These are phyloP conservation scores for Nycticorax nycticorax DNA, from an alignment of 2,113 vertebrate species.

Conservation along the genomic window DNA sequence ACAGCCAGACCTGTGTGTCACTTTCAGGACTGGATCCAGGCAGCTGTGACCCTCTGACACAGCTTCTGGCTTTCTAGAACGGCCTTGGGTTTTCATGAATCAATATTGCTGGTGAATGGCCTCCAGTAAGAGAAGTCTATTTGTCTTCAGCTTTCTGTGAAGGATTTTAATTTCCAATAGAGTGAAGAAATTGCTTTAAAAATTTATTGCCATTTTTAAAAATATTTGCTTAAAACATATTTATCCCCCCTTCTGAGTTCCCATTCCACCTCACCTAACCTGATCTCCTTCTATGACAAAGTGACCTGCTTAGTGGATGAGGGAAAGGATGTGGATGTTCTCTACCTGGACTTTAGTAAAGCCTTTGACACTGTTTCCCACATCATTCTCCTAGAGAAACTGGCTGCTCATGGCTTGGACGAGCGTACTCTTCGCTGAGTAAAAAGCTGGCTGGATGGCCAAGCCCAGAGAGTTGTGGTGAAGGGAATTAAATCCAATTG, in stretches of 20 bases:
- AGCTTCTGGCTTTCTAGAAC: not conserved
- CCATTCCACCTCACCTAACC: not conserved
- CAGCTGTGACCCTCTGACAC: not conserved
- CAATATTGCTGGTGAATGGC: not conserved
- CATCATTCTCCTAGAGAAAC: not conserved
- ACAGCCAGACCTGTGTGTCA: not conserved
- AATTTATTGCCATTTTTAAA: not conserved
- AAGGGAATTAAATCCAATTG: not conserved
- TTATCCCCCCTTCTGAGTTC: not conserved
- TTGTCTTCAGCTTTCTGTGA: not conserved
- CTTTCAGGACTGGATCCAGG: not conserved
- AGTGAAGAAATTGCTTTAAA: not conserved
- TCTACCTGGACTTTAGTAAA: not conserved
- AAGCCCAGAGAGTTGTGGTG: not conserved
- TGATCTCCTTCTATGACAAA: not conserved
- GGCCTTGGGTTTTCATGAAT: not conserved
- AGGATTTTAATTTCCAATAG: not conserved
- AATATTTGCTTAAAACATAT: not conserved
- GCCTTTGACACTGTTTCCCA: not conserved
- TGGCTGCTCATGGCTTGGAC: not conserved
- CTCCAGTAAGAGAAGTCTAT: not conserved
- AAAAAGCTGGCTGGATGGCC: not conserved
- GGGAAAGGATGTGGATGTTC: not conserved
- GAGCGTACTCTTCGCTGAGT: not conserved
- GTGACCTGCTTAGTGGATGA: not conserved